A percentile compares a stretch with the other conserved stretches of the same genome.
phyloP scores from a whole-genome alignment of 2,797 vertebrate genomes.

The Scleropages formosus region DNA sequence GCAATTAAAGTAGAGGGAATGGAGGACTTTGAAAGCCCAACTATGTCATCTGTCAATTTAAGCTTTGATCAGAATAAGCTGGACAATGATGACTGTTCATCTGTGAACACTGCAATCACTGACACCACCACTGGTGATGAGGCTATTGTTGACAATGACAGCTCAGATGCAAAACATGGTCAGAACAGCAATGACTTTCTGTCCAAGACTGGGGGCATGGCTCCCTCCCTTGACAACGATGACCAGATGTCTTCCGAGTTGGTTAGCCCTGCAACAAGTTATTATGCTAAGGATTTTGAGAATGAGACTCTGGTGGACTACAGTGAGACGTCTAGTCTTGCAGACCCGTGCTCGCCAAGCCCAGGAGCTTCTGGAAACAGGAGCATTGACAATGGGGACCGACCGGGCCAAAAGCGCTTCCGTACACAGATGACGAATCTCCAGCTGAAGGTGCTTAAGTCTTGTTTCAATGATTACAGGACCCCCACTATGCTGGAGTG shows the following conservation, averaged over 20 bases:
- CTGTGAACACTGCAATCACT: conserved; percentile 75
- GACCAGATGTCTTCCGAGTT: conserved; percentile 81
- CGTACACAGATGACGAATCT: conserved; percentile 98
- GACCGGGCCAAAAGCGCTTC: conserved; percentile 86
- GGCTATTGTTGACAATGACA: conserved; percentile 76
- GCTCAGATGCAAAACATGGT: conserved; percentile 68
- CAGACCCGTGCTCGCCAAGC: conserved; percentile 86
- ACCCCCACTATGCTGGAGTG: conserved; percentile 97
- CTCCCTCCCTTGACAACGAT: conserved; percentile 75
- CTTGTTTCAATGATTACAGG: conserved; percentile 95
- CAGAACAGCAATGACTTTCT: conserved; percentile 69
- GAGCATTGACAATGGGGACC: conserved; percentile 81
- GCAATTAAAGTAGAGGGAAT: conserved; percentile 80
- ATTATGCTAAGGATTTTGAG: conserved; percentile 82
- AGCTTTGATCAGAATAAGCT: conserved; percentile 80
- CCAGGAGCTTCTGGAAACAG: conserved; percentile 84
- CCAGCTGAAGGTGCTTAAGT: conserved; percentile 94
- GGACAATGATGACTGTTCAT: conserved; percentile 84
- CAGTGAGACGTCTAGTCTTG: conserved; percentile 85
- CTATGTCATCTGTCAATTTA: conserved; percentile 76
- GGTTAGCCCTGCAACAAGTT: conserved; percentile 84
- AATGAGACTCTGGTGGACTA: conserved; percentile 84
- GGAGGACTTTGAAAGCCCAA: conserved; percentile 77
- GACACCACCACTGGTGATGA: conserved; percentile 79
- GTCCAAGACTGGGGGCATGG: conserved; percentile 74